These are phyloP conservation scores for Discoglossus pictus DNA, from an alignment of 2,797 vertebrate genomes.

Conservation along the genomic window DNA sequence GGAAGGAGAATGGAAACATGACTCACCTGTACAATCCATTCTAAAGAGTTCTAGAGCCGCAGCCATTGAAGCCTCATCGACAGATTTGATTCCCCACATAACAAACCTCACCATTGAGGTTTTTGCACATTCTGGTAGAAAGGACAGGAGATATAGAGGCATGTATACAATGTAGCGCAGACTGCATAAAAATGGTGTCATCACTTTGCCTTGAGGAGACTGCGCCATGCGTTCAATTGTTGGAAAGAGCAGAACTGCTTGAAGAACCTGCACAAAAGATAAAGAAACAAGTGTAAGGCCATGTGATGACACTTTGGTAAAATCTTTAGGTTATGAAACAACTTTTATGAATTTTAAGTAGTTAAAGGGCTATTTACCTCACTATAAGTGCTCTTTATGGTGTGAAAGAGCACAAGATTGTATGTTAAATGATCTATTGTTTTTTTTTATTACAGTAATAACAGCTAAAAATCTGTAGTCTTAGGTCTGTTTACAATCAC, in stretches of 20 bases:
- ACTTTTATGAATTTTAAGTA: not conserved
- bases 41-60: slow-evolving; percentile 77
- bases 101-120: slow-evolving; percentile 66
- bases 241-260: slow-evolving; percentile 87
- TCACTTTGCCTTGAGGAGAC: slow-evolving; percentile 83
- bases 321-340: too few species aligned
- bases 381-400: too few species aligned
- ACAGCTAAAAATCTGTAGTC: too few species aligned
- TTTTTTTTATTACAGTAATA: too few species aligned
- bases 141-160: slow-evolving; percentile 80
- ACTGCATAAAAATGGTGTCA: slow-evolving; percentile 85
- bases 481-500: too few species aligned
- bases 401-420: too few species aligned
- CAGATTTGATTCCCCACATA: slow-evolving; percentile 61
- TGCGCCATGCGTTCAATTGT: slow-evolving; percentile 90
- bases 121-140: slow-evolving; percentile 79
- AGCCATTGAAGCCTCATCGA: slow-evolving; percentile 62
- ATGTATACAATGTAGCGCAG: slow-evolving; percentile 83
- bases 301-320: too few species aligned
- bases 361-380: rapidly evolving
- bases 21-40: slow-evolving; percentile 83
- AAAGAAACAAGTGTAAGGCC: slow-evolving; percentile 16
- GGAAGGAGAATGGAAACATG: too few species aligned
- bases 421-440: too few species aligned
- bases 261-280: slow-evolving; percentile 71